Conservation (phyloP, 2,888 invertebrate genomes). For the Drosophila quasianomalipes region DNA sequence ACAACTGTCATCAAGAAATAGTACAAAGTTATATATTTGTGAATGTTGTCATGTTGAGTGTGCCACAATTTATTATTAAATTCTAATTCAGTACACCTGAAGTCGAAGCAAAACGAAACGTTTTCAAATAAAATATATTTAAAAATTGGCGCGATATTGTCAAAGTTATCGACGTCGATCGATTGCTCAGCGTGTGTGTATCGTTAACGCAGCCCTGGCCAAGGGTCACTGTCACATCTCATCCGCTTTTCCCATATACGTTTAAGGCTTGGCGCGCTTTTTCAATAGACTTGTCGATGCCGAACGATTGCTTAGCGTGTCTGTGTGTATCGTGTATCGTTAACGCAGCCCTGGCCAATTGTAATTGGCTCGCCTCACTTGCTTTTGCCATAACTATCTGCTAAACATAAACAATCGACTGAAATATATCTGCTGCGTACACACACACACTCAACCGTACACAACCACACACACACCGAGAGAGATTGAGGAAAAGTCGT, state of each 20-base stretch:
- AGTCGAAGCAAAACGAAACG: slow-evolving; percentile 1
- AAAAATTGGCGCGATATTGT: background rate
- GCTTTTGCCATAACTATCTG: slow-evolving; percentile 34
- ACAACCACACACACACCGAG: background rate
- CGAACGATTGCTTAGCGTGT: background rate
- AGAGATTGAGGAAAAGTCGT: slow-evolving; percentile 22
- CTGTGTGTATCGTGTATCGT: background rate
- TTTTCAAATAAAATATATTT: slow-evolving; percentile 10
- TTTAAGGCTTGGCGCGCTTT: too few relatives aligned
- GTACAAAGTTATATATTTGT: background rate
- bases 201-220: slow-evolving; percentile 13
- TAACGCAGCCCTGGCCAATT: slow-evolving; percentile 21
- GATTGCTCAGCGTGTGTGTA: background rate
- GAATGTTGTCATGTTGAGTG: background rate
- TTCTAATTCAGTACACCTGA: background rate
- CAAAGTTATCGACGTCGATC: slow-evolving; percentile 25
- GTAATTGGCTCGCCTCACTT: slow-evolving; percentile 4
- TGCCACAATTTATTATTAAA: background rate
- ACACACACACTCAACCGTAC: slow-evolving; percentile 7
- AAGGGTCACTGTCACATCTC: background rate
- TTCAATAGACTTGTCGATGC: slow-evolving; percentile 19
- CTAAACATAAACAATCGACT: slow-evolving; percentile 64
- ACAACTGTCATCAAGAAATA: background rate
- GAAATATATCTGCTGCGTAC: slow-evolving; percentile 53
- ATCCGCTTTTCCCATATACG: too few relatives aligned